phyloP scores from a whole-genome alignment of 2,113 vertebrate genomes.

The Neotoma lepida region DNA sequence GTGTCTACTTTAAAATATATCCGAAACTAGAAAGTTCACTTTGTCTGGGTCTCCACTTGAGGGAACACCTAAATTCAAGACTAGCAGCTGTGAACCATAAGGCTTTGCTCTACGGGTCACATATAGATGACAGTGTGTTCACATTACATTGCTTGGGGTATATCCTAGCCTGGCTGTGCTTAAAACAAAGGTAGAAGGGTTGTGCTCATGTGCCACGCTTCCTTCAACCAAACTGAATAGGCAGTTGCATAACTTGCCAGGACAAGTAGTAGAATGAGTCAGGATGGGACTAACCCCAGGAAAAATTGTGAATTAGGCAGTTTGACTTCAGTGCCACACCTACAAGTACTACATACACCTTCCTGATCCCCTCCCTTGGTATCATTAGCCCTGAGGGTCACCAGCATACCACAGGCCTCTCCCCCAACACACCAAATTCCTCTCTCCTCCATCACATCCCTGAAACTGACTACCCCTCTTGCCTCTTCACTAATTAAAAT shows the following conservation, averaged over 20 bases:
- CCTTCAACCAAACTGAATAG: slow-evolving; percentile 64
- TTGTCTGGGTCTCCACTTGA: slow-evolving; percentile 26
- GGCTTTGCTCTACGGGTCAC: slow-evolving; percentile 3
- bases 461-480: slow-evolving; percentile 27
- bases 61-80: slow-evolving; percentile 41
- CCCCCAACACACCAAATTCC: background rate
- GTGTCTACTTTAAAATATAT: slow-evolving; percentile 42
- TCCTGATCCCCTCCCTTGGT: slow-evolving; percentile 37
- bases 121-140: slow-evolving; percentile 40
- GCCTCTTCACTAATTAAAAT: slow-evolving; percentile 62
- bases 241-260: slow-evolving; percentile 73
- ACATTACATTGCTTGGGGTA: slow-evolving; percentile 39
- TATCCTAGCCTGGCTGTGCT: slow-evolving; percentile 56
- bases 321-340: slow-evolving; percentile 68
- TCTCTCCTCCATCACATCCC: background rate
- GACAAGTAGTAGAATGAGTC: slow-evolving; percentile 76
- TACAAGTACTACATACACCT: background rate
- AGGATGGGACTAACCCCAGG: slow-evolving; percentile 66
- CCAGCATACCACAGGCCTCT: background rate
- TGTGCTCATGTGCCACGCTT: slow-evolving; percentile 52
- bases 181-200: slow-evolving; percentile 61
- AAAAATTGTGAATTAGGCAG: slow-evolving; percentile 75
- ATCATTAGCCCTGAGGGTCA: slow-evolving; percentile 46
- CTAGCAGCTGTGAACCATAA: slow-evolving; percentile 25
- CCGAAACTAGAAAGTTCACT: slow-evolving; percentile 33